Percentiles rank a stretch among this genome's conserved stretches.
These are phyloP conservation scores for Stomorhina lunata DNA, from an alignment of 2,888 invertebrate genomes.

Conservation along the genomic window DNA sequence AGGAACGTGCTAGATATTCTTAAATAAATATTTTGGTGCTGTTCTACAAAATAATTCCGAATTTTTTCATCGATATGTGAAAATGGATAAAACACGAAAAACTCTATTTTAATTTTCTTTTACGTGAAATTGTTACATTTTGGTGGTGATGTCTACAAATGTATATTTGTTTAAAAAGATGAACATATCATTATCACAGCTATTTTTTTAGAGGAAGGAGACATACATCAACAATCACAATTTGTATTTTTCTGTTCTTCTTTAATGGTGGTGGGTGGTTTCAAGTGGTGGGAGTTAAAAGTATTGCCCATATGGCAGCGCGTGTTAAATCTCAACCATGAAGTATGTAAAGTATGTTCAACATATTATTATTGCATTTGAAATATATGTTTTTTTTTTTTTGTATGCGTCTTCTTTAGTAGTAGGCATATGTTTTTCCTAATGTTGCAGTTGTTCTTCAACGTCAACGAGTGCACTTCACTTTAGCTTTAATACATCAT, in stretches of 20 bases:
- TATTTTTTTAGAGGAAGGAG: constrained; percentile 26
- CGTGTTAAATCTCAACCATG: constrained; percentile 51
- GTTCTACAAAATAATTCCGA: no score
- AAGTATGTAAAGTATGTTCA: constrained; percentile 27
- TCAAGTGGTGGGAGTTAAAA: constrained; percentile 45
- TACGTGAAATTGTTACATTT: no score
- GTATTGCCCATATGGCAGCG: constrained; percentile 54
- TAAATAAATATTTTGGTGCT: no score
- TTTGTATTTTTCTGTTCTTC: constrained; percentile 11
- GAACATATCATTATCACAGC: constrained; percentile 38
- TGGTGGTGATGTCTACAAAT: not conserved
- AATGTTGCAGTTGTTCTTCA: constrained; percentile 35
- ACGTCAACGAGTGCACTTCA: constrained; percentile 55
- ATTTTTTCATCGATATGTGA: no score
- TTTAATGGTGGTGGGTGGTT: constrained; percentile 22
- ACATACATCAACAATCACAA: constrained; percentile 36
- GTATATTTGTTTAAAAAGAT: constrained; percentile 31
- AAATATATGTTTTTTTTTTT: constrained; percentile 36
- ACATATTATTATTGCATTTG: constrained; percentile 40
- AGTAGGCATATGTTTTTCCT: constrained; percentile 57
- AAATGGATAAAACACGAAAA: no score
- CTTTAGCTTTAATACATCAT: constrained; percentile 35
- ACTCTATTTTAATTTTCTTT: no score
- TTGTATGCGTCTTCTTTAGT: constrained; percentile 7
- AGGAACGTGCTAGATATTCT: no score